Evolutionary conservation across 2,888 invertebrate genomes (phyloP).

Genomic region (Bombyx huttoni): DNA sequence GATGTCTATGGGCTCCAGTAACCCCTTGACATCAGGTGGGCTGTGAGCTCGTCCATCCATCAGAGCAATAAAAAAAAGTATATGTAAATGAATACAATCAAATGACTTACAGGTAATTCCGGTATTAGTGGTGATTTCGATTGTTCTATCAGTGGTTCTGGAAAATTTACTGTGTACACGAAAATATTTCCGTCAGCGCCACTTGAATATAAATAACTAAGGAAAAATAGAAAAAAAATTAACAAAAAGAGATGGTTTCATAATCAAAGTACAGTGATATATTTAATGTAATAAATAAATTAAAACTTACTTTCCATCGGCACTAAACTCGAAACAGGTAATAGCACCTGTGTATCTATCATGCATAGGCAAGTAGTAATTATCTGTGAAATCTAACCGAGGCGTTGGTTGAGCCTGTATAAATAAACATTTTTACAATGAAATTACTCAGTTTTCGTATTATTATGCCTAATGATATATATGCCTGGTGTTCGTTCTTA

Average conservation of each 20-base stretch:
- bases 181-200: constrained; percentile 86
- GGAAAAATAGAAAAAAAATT: constrained; percentile 10
- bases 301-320: constrained; percentile 62
- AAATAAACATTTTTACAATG: neutral
- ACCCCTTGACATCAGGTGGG: no score
- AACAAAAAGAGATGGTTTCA: neutral
- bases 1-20: no score
- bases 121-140: constrained; percentile 9
- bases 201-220: constrained; percentile 69
- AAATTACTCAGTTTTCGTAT: neutral
- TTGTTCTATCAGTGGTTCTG: constrained; percentile 29
- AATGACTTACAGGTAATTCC: constrained; percentile 30
- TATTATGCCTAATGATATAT: no score
- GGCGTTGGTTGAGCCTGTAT: constrained; percentile 53
- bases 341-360: constrained; percentile 80
- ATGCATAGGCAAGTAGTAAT: constrained; percentile 81
- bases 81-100: neutral
- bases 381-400: constrained; percentile 66
- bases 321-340: constrained; percentile 74
- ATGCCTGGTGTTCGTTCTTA: no score
- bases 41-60: no score
- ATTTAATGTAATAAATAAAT: neutral
- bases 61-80: no score
- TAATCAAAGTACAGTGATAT: neutral
- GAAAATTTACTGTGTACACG: constrained; percentile 72